These are phyloP conservation scores for Megaustenia siamemsis DNA, from an alignment of 2,888 invertebrate species.

Conservation along the genomic window DNA sequence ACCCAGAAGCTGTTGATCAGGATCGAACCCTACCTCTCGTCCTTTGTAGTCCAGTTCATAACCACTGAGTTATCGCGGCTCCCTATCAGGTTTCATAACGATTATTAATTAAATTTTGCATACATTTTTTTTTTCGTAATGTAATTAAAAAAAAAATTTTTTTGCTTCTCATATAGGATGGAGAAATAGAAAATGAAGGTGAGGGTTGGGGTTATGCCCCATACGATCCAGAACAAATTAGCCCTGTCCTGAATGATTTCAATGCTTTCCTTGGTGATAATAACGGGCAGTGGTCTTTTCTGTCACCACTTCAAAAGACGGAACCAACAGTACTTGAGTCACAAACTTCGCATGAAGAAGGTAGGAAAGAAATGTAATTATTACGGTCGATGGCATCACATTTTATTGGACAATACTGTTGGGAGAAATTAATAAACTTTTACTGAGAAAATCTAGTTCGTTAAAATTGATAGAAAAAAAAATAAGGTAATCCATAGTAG, in stretches of 20 bases:
- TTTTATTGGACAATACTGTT: too few species aligned
- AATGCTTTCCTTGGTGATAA: background rate
- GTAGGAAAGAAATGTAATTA: background rate
- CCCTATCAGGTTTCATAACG: too few species aligned
- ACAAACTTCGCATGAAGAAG: background rate
- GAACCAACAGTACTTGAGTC: background rate
- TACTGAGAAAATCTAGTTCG: too few species aligned
- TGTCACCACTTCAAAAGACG: background rate
- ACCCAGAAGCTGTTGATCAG: too few species aligned
- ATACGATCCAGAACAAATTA: background rate
- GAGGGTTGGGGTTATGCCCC: constrained; percentile 21
- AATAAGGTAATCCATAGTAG: too few species aligned
- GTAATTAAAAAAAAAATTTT: background rate
- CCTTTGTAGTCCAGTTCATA: too few species aligned
- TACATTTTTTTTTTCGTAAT: background rate
- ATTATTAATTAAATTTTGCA: too few species aligned
- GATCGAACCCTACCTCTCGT: too few species aligned
- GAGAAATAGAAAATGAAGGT: background rate
- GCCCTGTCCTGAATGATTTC: background rate
- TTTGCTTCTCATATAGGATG: background rate
- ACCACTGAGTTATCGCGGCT: too few species aligned
- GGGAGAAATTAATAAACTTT: too few species aligned
- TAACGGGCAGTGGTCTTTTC: background rate
- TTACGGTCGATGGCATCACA: too few species aligned
- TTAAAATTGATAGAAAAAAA: too few species aligned